Conservation (phyloP, 1,140 invertebrate genomes). For the Drosophila nigromelanica region DNA sequence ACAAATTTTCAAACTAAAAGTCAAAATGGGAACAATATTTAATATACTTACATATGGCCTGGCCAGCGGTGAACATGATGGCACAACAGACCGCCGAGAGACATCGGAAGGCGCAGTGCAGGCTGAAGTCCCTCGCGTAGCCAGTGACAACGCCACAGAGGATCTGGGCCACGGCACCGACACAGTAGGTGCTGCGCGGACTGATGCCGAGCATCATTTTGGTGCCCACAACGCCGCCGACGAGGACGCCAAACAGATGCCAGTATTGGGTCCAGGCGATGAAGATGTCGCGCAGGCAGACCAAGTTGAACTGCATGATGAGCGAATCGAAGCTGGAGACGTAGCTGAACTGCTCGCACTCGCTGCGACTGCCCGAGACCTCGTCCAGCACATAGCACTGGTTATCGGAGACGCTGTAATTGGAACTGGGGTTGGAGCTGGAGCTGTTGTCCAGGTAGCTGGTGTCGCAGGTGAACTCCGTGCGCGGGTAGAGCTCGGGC, state of each 20-base stretch:
- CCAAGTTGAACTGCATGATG: conserved; percentile 83
- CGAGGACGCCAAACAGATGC: conserved; percentile 84
- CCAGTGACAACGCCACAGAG: conserved; percentile 80
- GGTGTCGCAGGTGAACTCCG: conserved; percentile 68
- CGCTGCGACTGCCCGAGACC: conserved; percentile 27
- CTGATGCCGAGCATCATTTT: conserved; percentile 82
- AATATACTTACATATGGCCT: conserved; percentile 78
- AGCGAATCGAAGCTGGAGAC: conserved; percentile 73
- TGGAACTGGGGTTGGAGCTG: conserved; percentile 20
- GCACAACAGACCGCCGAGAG: conserved; percentile 82
- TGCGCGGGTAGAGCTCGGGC: conserved; percentile 70
- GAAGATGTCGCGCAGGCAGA: conserved; percentile 83
- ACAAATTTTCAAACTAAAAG: too few relatives aligned
- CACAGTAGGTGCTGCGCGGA: conserved; percentile 80
- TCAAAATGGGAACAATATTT: too few relatives aligned
- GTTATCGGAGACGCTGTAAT: conserved; percentile 47
- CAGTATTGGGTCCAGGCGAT: conserved; percentile 84
- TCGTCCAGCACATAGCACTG: conserved; percentile 70
- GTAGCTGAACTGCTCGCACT: conserved; percentile 70
- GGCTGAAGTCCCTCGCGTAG: conserved; percentile 74
- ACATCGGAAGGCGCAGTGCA: conserved; percentile 83
- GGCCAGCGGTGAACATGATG: conserved; percentile 80
- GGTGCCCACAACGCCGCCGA: conserved; percentile 82
- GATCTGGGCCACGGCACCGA: conserved; percentile 80
- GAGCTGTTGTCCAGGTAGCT: conserved; percentile 27